Percentiles rank a stretch among this genome's conserved stretches.
These are phyloP conservation scores for Trichomycterus rosablanca DNA, from an alignment of 2,113 vertebrate genomes.

Conservation along the genomic window DNA sequence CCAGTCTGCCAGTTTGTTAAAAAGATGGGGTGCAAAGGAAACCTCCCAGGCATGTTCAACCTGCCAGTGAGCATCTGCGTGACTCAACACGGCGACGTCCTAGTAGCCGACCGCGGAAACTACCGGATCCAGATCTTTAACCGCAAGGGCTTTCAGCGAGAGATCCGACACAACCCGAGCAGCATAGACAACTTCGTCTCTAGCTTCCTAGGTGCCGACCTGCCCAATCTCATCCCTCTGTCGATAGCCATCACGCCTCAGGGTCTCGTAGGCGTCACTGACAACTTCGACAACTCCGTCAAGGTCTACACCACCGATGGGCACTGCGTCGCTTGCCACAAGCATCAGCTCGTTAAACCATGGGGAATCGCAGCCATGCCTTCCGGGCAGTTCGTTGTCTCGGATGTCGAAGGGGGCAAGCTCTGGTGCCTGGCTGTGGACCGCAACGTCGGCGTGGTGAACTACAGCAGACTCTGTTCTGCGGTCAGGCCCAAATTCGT, in stretches of 20 bases:
- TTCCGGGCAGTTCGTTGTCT: slow-evolving; percentile 91
- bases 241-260: slow-evolving; percentile 91
- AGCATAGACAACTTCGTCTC: slow-evolving; percentile 93
- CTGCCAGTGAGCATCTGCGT: slow-evolving; percentile 88
- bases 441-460: slow-evolving; percentile 84
- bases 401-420: slow-evolving; percentile 92
- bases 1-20: slow-evolving; percentile 89
- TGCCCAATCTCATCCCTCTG: slow-evolving; percentile 88
- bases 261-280: slow-evolving; percentile 89
- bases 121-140: slow-evolving; percentile 94
- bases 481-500: slow-evolving; percentile 94
- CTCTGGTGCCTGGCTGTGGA: slow-evolving; percentile 94
- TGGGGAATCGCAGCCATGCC: slow-evolving; percentile 94
- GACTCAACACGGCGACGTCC: slow-evolving; percentile 84
- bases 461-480: slow-evolving; percentile 86
- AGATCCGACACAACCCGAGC: slow-evolving; percentile 90
- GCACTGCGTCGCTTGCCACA: slow-evolving; percentile 88
- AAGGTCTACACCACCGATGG: slow-evolving; percentile 95
- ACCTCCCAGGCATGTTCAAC: slow-evolving; percentile 89
- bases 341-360: slow-evolving; percentile 92
- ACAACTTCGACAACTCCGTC: slow-evolving; percentile 94
- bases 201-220: slow-evolving; percentile 89
- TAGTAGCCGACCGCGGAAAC: slow-evolving; percentile 92
- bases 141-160: slow-evolving; percentile 89
- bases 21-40: slow-evolving; percentile 94